A percentile compares a stretch with the other conserved stretches of the same genome.
phyloP scores from a whole-genome alignment of 2,888 invertebrate species.

The Temnothorax unifasciatus region DNA sequence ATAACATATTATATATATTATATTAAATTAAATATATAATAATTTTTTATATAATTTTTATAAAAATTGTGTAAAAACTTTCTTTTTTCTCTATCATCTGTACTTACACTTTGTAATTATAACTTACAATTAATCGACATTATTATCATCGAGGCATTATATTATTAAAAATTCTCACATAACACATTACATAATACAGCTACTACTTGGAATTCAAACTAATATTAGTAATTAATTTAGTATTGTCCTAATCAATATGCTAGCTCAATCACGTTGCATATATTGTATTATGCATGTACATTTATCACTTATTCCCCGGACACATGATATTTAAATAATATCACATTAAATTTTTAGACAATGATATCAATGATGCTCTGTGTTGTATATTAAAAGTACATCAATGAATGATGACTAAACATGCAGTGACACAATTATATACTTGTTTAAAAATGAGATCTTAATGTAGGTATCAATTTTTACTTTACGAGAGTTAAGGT shows the following conservation, averaged over 20 bases:
- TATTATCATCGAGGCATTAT: background rate
- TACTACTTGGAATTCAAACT: constrained; percentile 13
- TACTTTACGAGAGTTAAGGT: background rate
- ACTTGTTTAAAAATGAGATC: background rate
- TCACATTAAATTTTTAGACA: background rate
- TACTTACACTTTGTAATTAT: constrained; percentile 1
- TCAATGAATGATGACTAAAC: background rate
- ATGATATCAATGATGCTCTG: background rate
- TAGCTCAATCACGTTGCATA: background rate
- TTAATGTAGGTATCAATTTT: background rate
- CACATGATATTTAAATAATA: background rate
- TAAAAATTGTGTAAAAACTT: background rate
- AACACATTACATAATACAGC: constrained; percentile 19
- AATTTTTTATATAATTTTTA: background rate
- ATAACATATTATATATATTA: background rate
- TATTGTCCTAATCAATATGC: constrained; percentile 1
- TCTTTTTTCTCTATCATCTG: background rate
- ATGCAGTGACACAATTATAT: background rate
- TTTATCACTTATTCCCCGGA: background rate
- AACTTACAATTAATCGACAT: constrained; percentile 11
- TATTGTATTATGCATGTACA: background rate
- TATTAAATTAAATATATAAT: background rate
- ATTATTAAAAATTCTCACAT: constrained; percentile 2
- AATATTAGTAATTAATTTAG: constrained; percentile 43
- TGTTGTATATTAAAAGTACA: background rate